Evolutionary conservation across 2,888 invertebrate genomes (phyloP), one percentile per base, ranked within the genome.

Genomic region (Panzeria rudis): DNA sequence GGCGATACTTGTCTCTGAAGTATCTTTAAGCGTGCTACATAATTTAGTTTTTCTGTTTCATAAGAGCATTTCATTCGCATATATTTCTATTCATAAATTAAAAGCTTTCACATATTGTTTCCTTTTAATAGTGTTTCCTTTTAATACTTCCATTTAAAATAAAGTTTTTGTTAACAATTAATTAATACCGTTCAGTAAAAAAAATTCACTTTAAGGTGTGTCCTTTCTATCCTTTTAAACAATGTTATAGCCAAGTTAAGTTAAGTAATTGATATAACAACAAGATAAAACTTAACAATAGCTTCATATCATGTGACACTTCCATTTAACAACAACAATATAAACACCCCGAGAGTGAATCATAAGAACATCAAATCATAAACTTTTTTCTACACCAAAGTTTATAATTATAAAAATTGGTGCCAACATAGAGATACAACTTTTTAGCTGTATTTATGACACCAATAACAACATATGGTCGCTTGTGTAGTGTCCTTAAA

Each of bases 401-500:
- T 41, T 54, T 62, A 32, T 52, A 78, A 54, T 64, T 35, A 64
- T 32, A 41, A 56, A 66, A 69, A 25, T 61, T 50, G 20, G 3
- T 47, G 29, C 20, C 13, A 61, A 38, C 61, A 69, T 50, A 23
- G 11, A 32, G 23, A 41, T 8, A 9, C 17, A 68, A 59, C 23
- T 47, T 47, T 68, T 44, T 47, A 6, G 54, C 7, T 59, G 50
- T 38, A 50, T 77, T 56, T 54, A 41, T 59, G 56, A 25, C 50
- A 75, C 29, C 38, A 44, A 47, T 13, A 41, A 17, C 35, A 23
- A 11, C 38, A 23, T 29, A 15, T 64, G 6, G 17, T 29, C 5
- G 13, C 25, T 69, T 71, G 13, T 25, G n/a, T 35, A 5, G 32
- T 73, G 59, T 80, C 50, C 61, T 75, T 75, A 29, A 56, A 77